Percentiles rank a stretch among this genome's conserved stretches.
Conservation (phyloP, 2,113 vertebrate genomes). For the Trogon surrucura region DNA sequence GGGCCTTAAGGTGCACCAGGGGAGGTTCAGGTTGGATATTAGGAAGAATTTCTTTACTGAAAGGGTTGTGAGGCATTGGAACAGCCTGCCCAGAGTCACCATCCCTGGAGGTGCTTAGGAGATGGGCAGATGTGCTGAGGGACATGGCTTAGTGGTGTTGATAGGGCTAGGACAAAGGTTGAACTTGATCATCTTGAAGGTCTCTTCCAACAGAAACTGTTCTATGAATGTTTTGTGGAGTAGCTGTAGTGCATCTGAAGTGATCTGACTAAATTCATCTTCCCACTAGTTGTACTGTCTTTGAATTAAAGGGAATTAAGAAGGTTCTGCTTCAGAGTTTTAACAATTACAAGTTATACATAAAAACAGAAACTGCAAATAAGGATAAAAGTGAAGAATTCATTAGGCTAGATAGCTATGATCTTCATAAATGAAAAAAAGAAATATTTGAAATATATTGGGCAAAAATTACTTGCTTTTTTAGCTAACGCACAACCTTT, state of each 20-base stretch:
- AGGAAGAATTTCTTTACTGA: too few relatives aligned
- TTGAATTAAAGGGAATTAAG: not conserved
- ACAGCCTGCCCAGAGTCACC: too few relatives aligned
- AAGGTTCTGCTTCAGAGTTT: not conserved
- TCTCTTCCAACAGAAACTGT: too few relatives aligned
- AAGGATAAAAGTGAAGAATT: not conserved
- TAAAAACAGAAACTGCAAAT: not conserved
- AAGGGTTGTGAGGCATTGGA: too few relatives aligned
- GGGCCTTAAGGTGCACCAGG: too few relatives aligned
- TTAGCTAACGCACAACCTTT: not conserved
- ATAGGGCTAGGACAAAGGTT: too few relatives aligned
- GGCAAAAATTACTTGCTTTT: not conserved
- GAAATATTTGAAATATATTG: not conserved
- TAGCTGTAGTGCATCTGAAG: not conserved
- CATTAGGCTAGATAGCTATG: not conserved
- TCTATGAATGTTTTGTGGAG: too few relatives aligned
- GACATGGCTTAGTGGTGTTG: too few relatives aligned
- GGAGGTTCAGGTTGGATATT: too few relatives aligned
- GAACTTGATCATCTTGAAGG: too few relatives aligned
- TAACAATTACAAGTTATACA: not conserved
- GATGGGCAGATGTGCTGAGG: too few relatives aligned
- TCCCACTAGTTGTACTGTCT: accelerated
- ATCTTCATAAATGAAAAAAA: not conserved
- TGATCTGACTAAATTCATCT: not conserved
- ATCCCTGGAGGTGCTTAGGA: too few relatives aligned